These are phyloP conservation scores for Drymodes brunneopygia DNA, from an alignment of 2,113 vertebrate genomes.

Conservation along the genomic window DNA sequence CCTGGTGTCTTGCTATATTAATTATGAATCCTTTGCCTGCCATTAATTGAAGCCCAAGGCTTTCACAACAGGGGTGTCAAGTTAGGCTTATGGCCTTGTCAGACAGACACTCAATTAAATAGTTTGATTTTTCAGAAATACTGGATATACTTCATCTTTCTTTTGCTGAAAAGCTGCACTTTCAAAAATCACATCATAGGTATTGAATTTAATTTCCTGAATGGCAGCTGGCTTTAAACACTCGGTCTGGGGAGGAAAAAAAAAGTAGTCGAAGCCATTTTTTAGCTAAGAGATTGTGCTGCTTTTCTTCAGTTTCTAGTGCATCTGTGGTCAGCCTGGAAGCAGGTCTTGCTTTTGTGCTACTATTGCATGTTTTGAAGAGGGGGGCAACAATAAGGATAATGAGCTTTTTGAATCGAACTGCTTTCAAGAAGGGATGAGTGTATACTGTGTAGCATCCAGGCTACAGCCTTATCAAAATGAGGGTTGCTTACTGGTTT, in stretches of 20 bases:
- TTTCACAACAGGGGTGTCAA: conserved; percentile 16
- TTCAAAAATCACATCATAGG: background rate
- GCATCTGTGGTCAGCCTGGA: background rate
- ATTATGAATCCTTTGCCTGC: conserved; percentile 10
- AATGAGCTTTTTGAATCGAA: background rate
- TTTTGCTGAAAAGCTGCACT: background rate
- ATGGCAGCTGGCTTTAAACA: background rate
- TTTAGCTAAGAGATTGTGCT: background rate
- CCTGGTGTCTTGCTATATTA: conserved; percentile 25
- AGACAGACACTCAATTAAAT: background rate
- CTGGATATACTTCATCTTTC: background rate
- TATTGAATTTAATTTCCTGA: conserved; percentile 14
- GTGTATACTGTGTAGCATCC: accelerated
- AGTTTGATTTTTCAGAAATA: background rate
- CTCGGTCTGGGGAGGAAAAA: background rate
- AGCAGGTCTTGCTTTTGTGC: background rate
- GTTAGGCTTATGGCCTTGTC: background rate
- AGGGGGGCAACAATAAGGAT: background rate
- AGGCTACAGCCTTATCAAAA: background rate
- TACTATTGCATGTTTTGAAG: background rate
- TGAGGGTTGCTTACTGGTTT: background rate
- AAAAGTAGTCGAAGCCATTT: background rate
- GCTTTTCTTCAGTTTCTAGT: background rate
- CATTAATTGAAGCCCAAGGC: conserved; percentile 18
- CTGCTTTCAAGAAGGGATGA: background rate